A percentile compares a stretch with the other conserved stretches of the same genome.
Evolutionary conservation across 2,797 vertebrate genomes (phyloP).

Genomic region (Halcyon badia): DNA sequence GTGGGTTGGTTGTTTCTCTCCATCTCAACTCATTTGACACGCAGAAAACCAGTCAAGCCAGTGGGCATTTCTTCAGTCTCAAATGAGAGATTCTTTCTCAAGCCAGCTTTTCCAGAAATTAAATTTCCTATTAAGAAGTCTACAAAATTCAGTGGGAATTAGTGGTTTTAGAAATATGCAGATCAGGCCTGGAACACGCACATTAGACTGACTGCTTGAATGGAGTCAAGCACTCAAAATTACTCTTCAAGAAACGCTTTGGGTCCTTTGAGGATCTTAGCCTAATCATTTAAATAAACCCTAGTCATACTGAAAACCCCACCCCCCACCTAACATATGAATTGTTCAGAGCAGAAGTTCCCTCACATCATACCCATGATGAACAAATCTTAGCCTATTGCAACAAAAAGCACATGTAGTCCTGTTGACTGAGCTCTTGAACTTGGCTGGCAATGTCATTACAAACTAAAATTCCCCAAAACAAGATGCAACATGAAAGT

Average conservation of each 20-base stretch:
- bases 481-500: background rate
- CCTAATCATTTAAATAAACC: constrained; percentile 44
- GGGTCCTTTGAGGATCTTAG: constrained; percentile 1
- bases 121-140: background rate
- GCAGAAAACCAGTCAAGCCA: background rate
- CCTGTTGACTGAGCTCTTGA: background rate
- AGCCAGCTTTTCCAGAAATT: background rate
- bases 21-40: background rate
- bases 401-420: background rate
- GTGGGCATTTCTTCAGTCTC: background rate
- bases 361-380: background rate
- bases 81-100: background rate
- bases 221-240: background rate
- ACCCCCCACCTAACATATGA: background rate
- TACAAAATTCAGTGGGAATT: background rate
- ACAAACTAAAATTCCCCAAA: background rate
- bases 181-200: background rate
- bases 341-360: constrained; percentile 11
- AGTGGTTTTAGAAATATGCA: background rate
- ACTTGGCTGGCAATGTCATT: background rate
- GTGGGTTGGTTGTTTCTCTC: background rate
- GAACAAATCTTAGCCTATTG: background rate
- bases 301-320: constrained; percentile 23
- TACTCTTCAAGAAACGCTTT: background rate
- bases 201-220: background rate